Evolutionary conservation across 2,888 invertebrate genomes (phyloP).

Genomic region (Pollenia labialis): DNA sequence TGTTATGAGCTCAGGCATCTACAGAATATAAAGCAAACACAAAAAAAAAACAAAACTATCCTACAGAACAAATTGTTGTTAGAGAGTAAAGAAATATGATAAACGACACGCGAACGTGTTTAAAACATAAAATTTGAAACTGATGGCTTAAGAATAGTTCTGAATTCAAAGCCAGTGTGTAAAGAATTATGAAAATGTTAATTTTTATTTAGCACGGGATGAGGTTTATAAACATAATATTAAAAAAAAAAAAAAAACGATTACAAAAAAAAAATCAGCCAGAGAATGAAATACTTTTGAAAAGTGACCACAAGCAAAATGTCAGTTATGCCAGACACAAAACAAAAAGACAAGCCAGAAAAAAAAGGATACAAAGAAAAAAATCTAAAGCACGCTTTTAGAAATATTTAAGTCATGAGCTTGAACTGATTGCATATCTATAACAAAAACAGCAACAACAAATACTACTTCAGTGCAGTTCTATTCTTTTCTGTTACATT

Average conservation of each 20-base stretch:
- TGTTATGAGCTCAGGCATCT: slow-evolving; percentile 69
- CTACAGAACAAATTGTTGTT: slow-evolving; percentile 50
- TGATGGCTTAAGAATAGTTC: slow-evolving; percentile 45
- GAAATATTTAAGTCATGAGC: slow-evolving; percentile 74
- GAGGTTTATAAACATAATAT: slow-evolving; percentile 54
- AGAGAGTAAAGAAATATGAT: slow-evolving; percentile 55
- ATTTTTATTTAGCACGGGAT: slow-evolving; percentile 73
- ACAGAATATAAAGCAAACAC: slow-evolving; percentile 44
- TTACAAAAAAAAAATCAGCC: background rate
- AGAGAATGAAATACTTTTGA: slow-evolving; percentile 55
- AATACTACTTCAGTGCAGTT: slow-evolving; percentile 23
- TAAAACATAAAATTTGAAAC: slow-evolving; percentile 61
- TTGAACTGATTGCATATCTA: slow-evolving; percentile 76
- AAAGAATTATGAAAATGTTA: slow-evolving; percentile 73
- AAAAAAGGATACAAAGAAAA: slow-evolving; percentile 42
- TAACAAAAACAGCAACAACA: slow-evolving; percentile 40
- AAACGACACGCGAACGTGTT: slow-evolving; percentile 74
- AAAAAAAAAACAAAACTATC: slow-evolving; percentile 24
- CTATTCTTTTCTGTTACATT: slow-evolving; percentile 5
- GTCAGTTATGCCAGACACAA: slow-evolving; percentile 68
- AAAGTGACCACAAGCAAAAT: slow-evolving; percentile 73
- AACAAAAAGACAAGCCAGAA: slow-evolving; percentile 16
- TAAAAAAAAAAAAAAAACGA: slow-evolving; percentile 7
- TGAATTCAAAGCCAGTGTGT: slow-evolving; percentile 25
- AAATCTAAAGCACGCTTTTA: slow-evolving; percentile 70